Evolutionary conservation across 1,140 invertebrate species (phyloP), one percentile per base, ranked within the genome.

Genomic region (Leptestheria dahalacensis): DNA sequence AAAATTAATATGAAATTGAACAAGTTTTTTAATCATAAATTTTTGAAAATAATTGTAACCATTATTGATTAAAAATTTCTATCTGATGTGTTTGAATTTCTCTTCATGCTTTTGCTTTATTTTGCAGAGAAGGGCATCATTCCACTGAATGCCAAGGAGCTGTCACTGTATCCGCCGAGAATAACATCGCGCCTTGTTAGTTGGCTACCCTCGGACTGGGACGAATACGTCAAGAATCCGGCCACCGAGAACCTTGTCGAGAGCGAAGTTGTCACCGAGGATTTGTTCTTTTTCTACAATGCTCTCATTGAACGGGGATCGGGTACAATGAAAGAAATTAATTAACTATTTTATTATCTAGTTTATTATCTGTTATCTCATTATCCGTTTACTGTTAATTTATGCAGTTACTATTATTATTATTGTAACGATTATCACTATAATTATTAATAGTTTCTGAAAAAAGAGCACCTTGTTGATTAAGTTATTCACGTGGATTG

Each of bases 171-270:
- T 59, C 59, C 4, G 64, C 65, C 18, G 63, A 63, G 49, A 65
- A 60, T 24, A 53, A 60, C 20, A 51, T 70, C 20, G 71, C 71
- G 1, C 70, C 76, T 24, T 79, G 79, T 71, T 87, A 21, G 78
- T 79, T 61, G 72, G 94, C 2, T 84, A 85, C 65, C 78, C 74
- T 60, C 90, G 93, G 69, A 77, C 93, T 50, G 52, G 64, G 21
- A 62, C 55, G 48, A 56, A 15, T 33, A 56, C 20, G 53, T 56
- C n/a, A 56, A 33, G 28, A 56, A 56, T 20, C 26, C 28, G 18
- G 53, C 26, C 53, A 56, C 53, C 15, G 33, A 41, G 15, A 41
- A 41, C 15, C 15, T 41, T 41, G 33, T 41, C 33, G 33, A 41
- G 33, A 41, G 6, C 15, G 33, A 41, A 41, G 6, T 41, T 41